These are phyloP conservation scores for Parauchenoglanis punctatus DNA, from an alignment of 2,797 vertebrate species.

Conservation along the genomic window DNA sequence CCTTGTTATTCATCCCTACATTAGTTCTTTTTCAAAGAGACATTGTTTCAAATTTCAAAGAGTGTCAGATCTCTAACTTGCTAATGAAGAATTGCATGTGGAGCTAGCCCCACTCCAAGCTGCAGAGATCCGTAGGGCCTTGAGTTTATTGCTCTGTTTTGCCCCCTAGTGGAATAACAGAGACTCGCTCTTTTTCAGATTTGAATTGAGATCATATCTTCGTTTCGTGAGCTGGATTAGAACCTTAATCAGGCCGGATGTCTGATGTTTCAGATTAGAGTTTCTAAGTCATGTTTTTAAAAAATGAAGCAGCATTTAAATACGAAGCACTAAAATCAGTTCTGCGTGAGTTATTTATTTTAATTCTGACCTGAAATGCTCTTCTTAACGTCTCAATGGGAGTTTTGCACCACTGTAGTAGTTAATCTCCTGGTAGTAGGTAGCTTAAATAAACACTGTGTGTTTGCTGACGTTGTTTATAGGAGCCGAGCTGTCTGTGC, in stretches of 20 bases:
- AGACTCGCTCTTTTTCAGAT: background rate
- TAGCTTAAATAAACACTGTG: background rate
- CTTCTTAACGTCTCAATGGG: background rate
- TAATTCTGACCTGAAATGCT: background rate
- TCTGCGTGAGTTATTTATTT: background rate
- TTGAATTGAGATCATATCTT: background rate
- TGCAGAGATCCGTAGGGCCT: background rate
- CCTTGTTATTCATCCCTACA: no score
- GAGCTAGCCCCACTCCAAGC: no score
- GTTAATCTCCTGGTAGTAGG: slow-evolving; percentile 7
- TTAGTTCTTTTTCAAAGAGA: background rate
- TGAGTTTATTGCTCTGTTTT: background rate
- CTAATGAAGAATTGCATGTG: background rate
- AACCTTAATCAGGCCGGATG: no score
- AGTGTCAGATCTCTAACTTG: background rate
- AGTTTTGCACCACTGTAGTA: background rate
- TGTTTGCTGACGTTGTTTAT: background rate
- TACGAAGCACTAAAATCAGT: background rate
- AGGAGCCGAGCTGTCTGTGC: slow-evolving; percentile 3
- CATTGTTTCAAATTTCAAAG: background rate
- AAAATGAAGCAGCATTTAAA: background rate
- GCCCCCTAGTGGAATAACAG: background rate
- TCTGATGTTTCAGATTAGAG: background rate
- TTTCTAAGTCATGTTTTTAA: background rate
- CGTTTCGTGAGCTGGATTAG: background rate